Base-by-base conservation (phyloP, 2,113 vertebrate genomes). In the Osmerus eperlanus region DNA sequence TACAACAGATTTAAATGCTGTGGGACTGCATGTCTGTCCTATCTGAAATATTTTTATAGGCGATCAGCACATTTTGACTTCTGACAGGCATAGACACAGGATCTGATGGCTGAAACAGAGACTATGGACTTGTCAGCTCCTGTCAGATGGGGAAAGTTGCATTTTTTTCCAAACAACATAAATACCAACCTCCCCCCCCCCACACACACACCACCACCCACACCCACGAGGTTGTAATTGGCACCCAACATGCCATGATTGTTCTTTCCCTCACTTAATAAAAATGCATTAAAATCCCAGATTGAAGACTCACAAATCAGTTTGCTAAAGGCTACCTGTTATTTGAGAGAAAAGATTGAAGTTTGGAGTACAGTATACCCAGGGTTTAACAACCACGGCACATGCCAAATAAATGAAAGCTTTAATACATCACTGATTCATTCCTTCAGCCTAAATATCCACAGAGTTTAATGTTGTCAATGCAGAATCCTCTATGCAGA, bases 71-170 rank as follows among this genome's bases (percentile, higher is more conserved):
- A 73, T 59, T 23, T n/a, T 84, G 15, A 32, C 53, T 12, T 64
- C 72, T 71, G 53, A 72, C 75, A 62, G 65, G 77, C 76, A 76
- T 12, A 36, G 63, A 78, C 70, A 29, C 11, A 73, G 15, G 76
- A 83, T 86, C 54, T 72, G 76, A 78, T 80, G 65, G 53, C 60
- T 4, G 28, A 63, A 67, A 66, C 56, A 73, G 61, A 73, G 68
- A 32, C 66, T 47, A 73, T 14, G 15, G 28, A 71, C 84, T 75
- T 79, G 75, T 81, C 28, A 63, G 65, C 71, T 81, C 73, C 15
- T 77, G 78, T 73, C 53, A 72, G 59, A 70, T 23, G 68, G 19
- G 32, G 52, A 70, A 7, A 66, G 32, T 12, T 66, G 19, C 32
- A 36, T 75, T 62, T 61, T 70, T 70, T 65, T 41, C 52, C 47